A percentile compares a stretch with the other conserved stretches of the same genome.
Evolutionary conservation across 2,888 invertebrate genomes (phyloP).

Genomic region (Micropterix aruncella): DNA sequence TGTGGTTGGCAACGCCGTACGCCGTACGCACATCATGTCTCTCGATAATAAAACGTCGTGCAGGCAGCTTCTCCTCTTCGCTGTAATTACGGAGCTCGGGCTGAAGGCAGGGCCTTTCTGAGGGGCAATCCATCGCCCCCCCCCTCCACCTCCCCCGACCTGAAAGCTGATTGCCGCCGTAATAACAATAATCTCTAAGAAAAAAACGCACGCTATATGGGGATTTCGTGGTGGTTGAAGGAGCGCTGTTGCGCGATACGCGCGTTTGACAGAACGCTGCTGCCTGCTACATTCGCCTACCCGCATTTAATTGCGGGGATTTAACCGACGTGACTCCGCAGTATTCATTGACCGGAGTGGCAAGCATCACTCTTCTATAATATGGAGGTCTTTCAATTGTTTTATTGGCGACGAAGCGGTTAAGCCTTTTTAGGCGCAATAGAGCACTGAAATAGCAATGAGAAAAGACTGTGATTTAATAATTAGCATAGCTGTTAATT

Average conservation of each 20-base stretch:
- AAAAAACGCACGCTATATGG: not conserved
- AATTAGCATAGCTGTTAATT: too few species aligned
- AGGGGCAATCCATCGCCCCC: not conserved
- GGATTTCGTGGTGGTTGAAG: not conserved
- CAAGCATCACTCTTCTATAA: constrained; percentile 1
- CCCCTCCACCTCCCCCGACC: not conserved
- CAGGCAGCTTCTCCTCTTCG: constrained; percentile 4
- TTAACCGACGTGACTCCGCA: not conserved
- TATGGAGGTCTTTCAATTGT: too few species aligned
- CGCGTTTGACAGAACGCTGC: not conserved
- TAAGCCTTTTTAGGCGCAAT: too few species aligned
- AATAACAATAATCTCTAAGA: constrained; percentile 13
- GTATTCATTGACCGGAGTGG: not conserved
- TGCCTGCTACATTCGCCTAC: not conserved
- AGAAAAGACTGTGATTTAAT: too few species aligned
- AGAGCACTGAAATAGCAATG: too few species aligned
- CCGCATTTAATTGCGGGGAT: not conserved
- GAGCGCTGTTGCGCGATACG: not conserved
- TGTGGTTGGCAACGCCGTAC: too few species aligned
- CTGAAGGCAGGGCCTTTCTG: constrained; percentile 7
- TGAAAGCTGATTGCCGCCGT: constrained; percentile 3
- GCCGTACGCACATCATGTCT: constrained; percentile 12
- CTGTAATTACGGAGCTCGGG: constrained; percentile 6
- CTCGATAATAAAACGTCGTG: constrained; percentile 11
- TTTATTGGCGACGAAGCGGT: too few species aligned